phyloP scores from a whole-genome alignment of 2,113 vertebrate genomes.

The Rana temporaria region DNA sequence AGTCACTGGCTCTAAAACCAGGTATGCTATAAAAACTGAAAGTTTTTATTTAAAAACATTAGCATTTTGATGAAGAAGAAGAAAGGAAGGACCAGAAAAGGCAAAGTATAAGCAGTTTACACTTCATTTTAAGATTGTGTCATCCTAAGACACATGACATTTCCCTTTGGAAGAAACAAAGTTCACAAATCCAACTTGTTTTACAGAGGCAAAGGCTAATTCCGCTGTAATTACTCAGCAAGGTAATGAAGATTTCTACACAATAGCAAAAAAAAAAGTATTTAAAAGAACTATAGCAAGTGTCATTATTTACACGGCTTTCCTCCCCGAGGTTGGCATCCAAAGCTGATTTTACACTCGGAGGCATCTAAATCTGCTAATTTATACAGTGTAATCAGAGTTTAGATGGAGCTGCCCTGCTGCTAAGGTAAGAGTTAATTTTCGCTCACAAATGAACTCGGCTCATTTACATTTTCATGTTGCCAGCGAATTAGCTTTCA shows the following conservation, averaged over 20 bases:
- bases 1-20: no score
- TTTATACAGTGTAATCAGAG: slow-evolving; percentile 59
- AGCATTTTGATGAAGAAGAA: no score
- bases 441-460: slow-evolving; percentile 89
- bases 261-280: background rate
- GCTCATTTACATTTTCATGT: slow-evolving; percentile 95
- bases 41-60: no score
- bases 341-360: slow-evolving; percentile 41
- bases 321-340: slow-evolving; percentile 15
- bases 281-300: background rate
- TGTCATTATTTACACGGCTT: background rate
- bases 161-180: no score
- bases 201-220: no score
- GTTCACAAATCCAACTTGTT: no score
- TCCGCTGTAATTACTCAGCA: no score
- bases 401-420: slow-evolving; percentile 73
- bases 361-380: slow-evolving; percentile 57
- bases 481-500: slow-evolving; percentile 98
- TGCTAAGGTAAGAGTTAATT: slow-evolving; percentile 93
- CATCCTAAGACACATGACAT: no score
- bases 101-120: no score
- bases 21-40: no score
- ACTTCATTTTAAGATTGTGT: no score
- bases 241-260: slow-evolving; percentile 18
- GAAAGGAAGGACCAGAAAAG: no score